A percentile compares a stretch with the other conserved stretches of the same genome.
Conservation (phyloP, 2,797 vertebrate genomes). For the Tinamus major region DNA sequence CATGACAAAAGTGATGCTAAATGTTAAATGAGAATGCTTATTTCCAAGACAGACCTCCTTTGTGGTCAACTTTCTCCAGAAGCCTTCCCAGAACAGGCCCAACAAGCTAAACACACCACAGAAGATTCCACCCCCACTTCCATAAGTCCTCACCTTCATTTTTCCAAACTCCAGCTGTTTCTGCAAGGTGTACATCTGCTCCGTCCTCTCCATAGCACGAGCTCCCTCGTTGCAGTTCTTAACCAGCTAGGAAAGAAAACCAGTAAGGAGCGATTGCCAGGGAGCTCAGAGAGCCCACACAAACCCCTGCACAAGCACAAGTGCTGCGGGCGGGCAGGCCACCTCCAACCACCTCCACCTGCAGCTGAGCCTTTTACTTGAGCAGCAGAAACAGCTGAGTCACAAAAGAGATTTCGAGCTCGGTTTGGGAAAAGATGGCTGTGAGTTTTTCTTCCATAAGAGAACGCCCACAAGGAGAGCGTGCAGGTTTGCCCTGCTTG, state of each 20-base stretch:
- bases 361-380: neutral
- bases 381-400: no score
- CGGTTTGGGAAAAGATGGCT: neutral
- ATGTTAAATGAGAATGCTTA: no score
- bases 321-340: neutral
- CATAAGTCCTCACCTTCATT: slow-evolving; percentile 86
- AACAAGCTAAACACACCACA: neutral
- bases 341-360: neutral
- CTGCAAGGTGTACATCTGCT: slow-evolving; percentile 96
- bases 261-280: accelerated
- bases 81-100: neutral
- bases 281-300: neutral
- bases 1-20: neutral
- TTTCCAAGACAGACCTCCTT: neutral
- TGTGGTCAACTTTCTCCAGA: neutral
- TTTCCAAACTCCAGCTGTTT: slow-evolving; percentile 95
- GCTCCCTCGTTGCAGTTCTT: slow-evolving; percentile 92
- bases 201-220: slow-evolving; percentile 91
- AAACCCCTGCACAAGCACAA: neutral
- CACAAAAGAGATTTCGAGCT: neutral
- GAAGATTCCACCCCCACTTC: accelerated
- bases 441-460: neutral
- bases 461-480: neutral
- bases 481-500: accelerated
- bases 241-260: slow-evolving; percentile 85